Evolutionary conservation across 1,140 invertebrate genomes (phyloP).

Genomic region (Drosophila subpulchrella): DNA sequence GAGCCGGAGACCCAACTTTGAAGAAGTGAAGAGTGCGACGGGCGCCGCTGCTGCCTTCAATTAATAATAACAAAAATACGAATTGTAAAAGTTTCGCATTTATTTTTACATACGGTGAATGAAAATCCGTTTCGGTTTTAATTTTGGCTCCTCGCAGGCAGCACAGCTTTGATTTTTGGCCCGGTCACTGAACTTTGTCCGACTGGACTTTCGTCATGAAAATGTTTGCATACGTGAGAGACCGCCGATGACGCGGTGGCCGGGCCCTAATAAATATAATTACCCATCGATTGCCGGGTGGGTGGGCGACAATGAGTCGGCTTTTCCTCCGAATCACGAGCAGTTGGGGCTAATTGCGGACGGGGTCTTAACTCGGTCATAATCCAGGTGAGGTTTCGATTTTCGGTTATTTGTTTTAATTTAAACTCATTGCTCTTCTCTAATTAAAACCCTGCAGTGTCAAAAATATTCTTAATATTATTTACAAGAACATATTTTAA

Average conservation of each 20-base stretch:
- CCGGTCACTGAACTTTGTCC: slow-evolving; percentile 78
- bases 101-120: slow-evolving; percentile 73
- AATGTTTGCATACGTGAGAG: slow-evolving; percentile 64
- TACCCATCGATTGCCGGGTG: slow-evolving; percentile 34
- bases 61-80: slow-evolving; percentile 69
- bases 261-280: slow-evolving; percentile 44
- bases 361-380: slow-evolving; percentile 29
- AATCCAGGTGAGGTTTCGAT: not conserved
- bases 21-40: slow-evolving; percentile 40
- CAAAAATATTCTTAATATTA: not conserved
- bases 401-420: not conserved
- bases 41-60: slow-evolving; percentile 23
- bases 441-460: too few relatives aligned
- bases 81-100: slow-evolving; percentile 76
- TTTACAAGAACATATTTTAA: not conserved
- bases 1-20: slow-evolving; percentile 5
- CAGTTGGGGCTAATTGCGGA: slow-evolving; percentile 11
- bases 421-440: not conserved
- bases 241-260: slow-evolving; percentile 49
- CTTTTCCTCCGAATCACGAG: slow-evolving; percentile 22
- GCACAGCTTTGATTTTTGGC: slow-evolving; percentile 18
- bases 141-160: slow-evolving; percentile 32
- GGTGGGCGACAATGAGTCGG: slow-evolving; percentile 34
- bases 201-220: slow-evolving; percentile 78
- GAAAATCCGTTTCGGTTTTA: slow-evolving; percentile 73